Percentiles rank a stretch among this genome's conserved stretches.
These are phyloP conservation scores for Agrotis clavis DNA, from an alignment of 2,888 invertebrate genomes.

Conservation along the genomic window DNA sequence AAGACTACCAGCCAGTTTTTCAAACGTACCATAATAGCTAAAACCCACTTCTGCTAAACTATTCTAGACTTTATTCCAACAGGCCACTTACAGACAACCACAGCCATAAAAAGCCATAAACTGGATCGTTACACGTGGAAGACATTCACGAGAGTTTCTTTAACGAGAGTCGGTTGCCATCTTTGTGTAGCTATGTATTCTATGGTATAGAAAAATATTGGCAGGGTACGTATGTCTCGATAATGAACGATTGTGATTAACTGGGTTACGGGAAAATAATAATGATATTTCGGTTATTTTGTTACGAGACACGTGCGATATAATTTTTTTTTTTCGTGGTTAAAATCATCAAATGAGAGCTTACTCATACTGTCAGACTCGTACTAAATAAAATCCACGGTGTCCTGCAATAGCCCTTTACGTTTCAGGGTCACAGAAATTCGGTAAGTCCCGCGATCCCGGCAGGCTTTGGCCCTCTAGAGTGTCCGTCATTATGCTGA, in stretches of 20 bases:
- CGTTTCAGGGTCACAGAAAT: too few relatives aligned
- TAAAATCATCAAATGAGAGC: too few relatives aligned
- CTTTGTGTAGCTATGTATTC: neutral
- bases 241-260: neutral
- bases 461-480: too few relatives aligned
- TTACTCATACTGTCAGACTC: too few relatives aligned
- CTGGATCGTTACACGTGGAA: constrained; percentile 53
- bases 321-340: too few relatives aligned
- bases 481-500: too few relatives aligned
- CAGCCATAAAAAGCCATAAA: constrained; percentile 50
- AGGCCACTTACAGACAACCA: constrained; percentile 7
- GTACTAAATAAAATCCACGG: too few relatives aligned
- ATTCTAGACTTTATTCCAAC: constrained; percentile 25
- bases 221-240: constrained; percentile 4
- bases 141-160: constrained; percentile 12
- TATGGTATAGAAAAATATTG: neutral
- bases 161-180: constrained; percentile 7
- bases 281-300: neutral
- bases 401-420: too few relatives aligned
- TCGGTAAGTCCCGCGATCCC: too few relatives aligned
- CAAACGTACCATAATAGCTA: neutral
- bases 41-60: neutral
- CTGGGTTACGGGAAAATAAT: neutral
- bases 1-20: neutral
- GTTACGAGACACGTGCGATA: too few relatives aligned